Base-by-base conservation (phyloP, 2,888 invertebrate genomes). In the Cataglyphis livida region DNA sequence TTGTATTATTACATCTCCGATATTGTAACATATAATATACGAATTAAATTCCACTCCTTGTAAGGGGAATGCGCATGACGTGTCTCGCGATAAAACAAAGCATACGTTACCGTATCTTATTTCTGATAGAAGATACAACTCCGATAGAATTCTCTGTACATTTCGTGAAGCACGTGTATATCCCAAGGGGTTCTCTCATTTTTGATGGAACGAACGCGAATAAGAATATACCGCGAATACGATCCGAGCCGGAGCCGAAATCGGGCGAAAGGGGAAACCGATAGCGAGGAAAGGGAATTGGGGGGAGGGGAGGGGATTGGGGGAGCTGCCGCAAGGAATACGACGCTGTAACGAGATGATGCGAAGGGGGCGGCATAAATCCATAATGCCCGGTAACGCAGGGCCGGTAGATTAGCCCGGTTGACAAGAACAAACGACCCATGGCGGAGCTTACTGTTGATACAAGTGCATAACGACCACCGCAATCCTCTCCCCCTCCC, bases 391-490 rank as follows among this genome's bases (percentile, higher is more conserved):
- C 84, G 79, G 79, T 82, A 73, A 66, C 81, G 68, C 82, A 68
- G 81, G 81, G 38, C 65, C n/a, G 65, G 81, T 84, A 87, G 88
- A 90, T 90, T 87, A 90, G 87, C 86, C 59, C 25, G 66, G 61
- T 83, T 85, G 90, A 90, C 90, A 87, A 84, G 88, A 88, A 90
- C 88, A 90, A 90, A 90, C 83, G 87, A 90, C 54, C 84, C 35
- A 9, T 70, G 15, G 59, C 44, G 32, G 59, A 35, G 81, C 59
- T 83, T 66, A 32, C 79, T 66, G 84, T 88, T 82, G 87, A 86
- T 86, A 84, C 85, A 84, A 89, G 81, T 79, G 76, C 82, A 84
- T 79, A 87, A 85, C 86, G 76, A 81, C 79, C 81, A 74, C 81
- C 71, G 76, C 75, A 48, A 78, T 70, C 54, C 35, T 21, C 25